phyloP scores from a whole-genome alignment of 2,113 vertebrate species.

The Ardeotis arabs region DNA sequence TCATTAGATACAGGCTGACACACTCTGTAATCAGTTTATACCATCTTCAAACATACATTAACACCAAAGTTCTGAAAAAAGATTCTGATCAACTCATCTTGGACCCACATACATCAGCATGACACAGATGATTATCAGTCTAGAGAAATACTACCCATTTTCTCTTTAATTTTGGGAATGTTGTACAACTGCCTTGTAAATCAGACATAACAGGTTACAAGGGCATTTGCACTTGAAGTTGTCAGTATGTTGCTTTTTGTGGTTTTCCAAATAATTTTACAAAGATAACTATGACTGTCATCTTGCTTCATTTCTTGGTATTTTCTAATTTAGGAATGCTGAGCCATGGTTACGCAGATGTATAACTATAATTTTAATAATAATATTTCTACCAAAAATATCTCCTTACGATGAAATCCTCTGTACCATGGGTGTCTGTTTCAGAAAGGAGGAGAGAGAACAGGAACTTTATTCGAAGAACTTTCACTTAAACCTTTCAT shows the following conservation, averaged over 20 bases:
- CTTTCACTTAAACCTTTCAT: neutral
- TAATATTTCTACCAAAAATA: neutral
- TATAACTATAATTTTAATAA: neutral
- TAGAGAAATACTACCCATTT: neutral
- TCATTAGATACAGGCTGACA: neutral
- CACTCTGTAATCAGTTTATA: neutral
- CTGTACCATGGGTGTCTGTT: neutral
- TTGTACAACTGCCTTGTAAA: neutral
- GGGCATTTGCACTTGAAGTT: neutral
- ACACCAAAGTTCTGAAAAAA: neutral
- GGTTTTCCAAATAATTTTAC: neutral
- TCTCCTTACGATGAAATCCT: neutral
- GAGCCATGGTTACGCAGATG: neutral
- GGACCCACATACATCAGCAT: neutral
- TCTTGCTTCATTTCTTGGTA: neutral
- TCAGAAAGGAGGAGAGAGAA: neutral
- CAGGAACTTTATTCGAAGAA: neutral
- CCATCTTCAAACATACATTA: neutral
- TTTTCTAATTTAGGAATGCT: neutral
- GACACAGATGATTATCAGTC: neutral
- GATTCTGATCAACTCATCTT: neutral
- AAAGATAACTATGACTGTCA: neutral
- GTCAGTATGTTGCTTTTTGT: neutral
- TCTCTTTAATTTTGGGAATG: neutral
- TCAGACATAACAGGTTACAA: neutral